phyloP scores from a whole-genome alignment of 2,113 vertebrate genomes.

The Leptobrachium ailaonicum region DNA sequence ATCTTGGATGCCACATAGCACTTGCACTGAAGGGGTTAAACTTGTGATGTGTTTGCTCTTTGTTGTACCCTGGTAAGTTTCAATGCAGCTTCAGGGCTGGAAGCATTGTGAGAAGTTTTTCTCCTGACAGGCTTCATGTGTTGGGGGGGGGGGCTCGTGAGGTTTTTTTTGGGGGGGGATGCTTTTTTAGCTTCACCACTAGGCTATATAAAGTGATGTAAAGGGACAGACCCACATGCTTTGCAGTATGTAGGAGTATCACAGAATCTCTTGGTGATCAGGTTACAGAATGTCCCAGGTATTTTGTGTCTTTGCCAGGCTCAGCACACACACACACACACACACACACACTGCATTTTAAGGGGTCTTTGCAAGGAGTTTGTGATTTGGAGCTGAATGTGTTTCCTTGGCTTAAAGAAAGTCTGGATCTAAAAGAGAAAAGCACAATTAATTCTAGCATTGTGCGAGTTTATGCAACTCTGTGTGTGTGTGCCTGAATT shows the following conservation, averaged over 20 bases:
- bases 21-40: not conserved
- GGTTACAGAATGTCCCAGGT: slow-evolving; percentile 34
- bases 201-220: not conserved
- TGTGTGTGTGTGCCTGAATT: no score
- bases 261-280: slow-evolving; percentile 16
- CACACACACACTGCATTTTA: not conserved
- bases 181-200: not conserved
- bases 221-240: slow-evolving; percentile 19
- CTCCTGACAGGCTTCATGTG: not conserved
- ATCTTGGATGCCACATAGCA: no score
- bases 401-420: no score
- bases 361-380: not conserved
- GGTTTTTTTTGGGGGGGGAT: not conserved
- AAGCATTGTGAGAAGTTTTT: not conserved
- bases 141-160: not conserved
- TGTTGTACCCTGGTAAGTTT: not conserved
- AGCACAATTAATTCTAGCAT: no score
- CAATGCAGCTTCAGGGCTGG: no score
- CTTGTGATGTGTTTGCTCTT: not conserved
- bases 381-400: not conserved
- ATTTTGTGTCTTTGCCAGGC: not conserved
- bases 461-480: no score
- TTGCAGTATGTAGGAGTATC: slow-evolving; percentile 31
- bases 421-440: no score
- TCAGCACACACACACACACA: not conserved